Conservation (phyloP, 2,113 vertebrate genomes). For the Ramphastos sulfuratus region DNA sequence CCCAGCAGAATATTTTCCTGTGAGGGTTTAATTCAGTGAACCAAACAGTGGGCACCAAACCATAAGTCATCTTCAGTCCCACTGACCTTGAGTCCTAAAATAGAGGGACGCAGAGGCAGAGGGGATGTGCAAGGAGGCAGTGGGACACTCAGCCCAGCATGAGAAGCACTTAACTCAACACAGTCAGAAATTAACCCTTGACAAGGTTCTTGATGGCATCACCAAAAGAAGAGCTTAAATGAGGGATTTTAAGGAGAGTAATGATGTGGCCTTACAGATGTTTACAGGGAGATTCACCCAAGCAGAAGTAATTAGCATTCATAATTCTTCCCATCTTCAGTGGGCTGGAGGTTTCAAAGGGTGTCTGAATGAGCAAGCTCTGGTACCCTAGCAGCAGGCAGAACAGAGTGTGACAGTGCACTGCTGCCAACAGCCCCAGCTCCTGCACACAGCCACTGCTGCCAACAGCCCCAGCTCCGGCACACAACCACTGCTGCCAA, state of each 20-base stretch:
- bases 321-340: not conserved
- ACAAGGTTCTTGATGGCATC: not conserved
- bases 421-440: not conserved
- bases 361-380: not conserved
- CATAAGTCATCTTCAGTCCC: not conserved
- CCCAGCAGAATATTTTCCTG: not conserved
- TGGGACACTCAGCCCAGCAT: rapidly evolving
- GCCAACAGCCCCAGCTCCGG: too few relatives aligned
- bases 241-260: not conserved
- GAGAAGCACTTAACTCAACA: not conserved
- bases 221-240: not conserved
- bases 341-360: not conserved
- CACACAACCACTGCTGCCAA: too few relatives aligned
- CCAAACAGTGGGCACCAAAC: not conserved
- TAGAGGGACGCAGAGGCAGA: not conserved
- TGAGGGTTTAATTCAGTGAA: not conserved
- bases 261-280: not conserved
- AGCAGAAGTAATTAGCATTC: not conserved
- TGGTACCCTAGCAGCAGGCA: not conserved
- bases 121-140: not conserved
- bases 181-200: not conserved
- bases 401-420: not conserved
- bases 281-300: not conserved
- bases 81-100: not conserved
- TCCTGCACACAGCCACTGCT: not conserved